Conservation (phyloP, 2,113 vertebrate species). For the Tursiops truncatus region DNA sequence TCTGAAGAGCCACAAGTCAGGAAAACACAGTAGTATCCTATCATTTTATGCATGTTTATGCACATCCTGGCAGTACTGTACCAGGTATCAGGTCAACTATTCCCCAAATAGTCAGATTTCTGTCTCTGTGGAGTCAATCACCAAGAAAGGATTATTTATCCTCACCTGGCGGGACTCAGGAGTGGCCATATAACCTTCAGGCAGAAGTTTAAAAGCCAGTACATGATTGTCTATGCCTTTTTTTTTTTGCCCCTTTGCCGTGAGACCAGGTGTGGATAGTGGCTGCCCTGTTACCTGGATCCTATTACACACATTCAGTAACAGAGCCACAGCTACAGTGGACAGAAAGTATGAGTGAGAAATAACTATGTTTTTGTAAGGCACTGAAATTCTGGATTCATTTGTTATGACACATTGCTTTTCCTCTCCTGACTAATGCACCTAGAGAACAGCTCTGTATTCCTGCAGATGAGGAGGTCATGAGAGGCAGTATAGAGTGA, state of each 20-base stretch:
- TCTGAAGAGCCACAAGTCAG: background rate
- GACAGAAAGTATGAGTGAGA: background rate
- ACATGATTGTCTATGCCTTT: background rate
- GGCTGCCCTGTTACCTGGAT: background rate
- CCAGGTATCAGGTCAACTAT: background rate
- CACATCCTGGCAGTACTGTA: too few relatives aligned
- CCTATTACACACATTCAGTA: background rate
- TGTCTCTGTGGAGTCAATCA: background rate
- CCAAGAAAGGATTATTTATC: background rate
- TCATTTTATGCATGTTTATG: background rate
- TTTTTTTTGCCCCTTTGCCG: background rate
- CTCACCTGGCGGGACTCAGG: background rate
- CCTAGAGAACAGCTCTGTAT: background rate
- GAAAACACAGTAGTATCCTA: background rate
- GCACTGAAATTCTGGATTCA: background rate
- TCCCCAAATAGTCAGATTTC: background rate
- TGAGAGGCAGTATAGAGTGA: background rate
- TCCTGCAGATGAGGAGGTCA: background rate
- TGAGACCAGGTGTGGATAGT: background rate
- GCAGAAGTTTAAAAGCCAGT: background rate
- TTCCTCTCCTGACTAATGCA: background rate
- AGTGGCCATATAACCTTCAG: background rate
- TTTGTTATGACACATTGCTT: background rate
- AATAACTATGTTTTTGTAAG: background rate
- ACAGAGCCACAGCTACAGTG: background rate